Evolutionary conservation across 30 jellyfish, hydroid and myxozoan species (phyloP).

Genomic region (Mastigias papua): DNA sequence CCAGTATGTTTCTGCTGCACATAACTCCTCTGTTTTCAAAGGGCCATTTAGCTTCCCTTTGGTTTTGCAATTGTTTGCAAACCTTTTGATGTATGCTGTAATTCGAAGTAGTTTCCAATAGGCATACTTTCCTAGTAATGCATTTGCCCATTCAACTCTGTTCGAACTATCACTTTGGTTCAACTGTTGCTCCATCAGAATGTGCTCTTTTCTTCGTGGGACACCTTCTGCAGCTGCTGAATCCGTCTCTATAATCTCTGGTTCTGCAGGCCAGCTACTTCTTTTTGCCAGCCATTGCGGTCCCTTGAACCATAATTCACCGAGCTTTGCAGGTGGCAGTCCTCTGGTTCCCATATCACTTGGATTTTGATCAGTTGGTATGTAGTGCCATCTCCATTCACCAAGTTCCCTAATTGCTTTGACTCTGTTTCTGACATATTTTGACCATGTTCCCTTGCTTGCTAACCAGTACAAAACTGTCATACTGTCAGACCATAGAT

Average conservation of each 20-base stretch:
- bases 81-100: not conserved
- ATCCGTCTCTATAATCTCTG: slow-evolving; percentile 22
- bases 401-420: too few species aligned
- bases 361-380: slow-evolving; percentile 67
- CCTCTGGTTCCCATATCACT: slow-evolving; percentile 71
- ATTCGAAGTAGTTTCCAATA: slow-evolving; percentile 29
- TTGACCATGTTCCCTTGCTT: slow-evolving; percentile 55
- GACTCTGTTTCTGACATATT: slow-evolving; percentile 76
- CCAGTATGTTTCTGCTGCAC: not conserved
- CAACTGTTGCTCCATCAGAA: slow-evolving; percentile 40
- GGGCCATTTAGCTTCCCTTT: slow-evolving; percentile 35
- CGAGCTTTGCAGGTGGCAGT: slow-evolving; percentile 21
- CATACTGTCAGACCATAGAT: slow-evolving; percentile 74
- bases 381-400: slow-evolving; percentile 74
- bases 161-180: slow-evolving; percentile 47
- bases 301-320: slow-evolving; percentile 38
- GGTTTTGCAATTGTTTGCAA: slow-evolving; percentile 22
- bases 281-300: slow-evolving; percentile 44
- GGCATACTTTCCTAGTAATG: slow-evolving; percentile 26
- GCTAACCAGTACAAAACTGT: slow-evolving; percentile 67
- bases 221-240: slow-evolving; percentile 26
- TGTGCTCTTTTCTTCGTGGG: slow-evolving; percentile 24
- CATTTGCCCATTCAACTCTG: slow-evolving; percentile 32
- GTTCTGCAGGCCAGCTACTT: slow-evolving; percentile 13
- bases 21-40: not conserved